Evolutionary conservation across 2,797 vertebrate species (phyloP).

Genomic region (Phylloscopus collybita): DNA sequence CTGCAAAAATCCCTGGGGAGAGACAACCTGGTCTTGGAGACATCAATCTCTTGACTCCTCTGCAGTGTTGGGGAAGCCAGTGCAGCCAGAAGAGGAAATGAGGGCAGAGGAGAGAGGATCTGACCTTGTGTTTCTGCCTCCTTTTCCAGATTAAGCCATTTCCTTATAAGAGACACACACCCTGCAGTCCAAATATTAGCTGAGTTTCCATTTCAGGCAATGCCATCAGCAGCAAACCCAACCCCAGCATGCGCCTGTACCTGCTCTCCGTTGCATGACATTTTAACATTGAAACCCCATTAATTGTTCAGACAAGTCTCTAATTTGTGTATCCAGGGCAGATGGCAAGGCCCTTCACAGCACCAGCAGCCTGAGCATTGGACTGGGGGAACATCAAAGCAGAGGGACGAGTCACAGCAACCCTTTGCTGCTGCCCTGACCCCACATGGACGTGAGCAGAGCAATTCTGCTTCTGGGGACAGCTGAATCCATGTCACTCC

Average conservation of each 20-base stretch:
- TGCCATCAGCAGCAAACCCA: slow-evolving; percentile 1
- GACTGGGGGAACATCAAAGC: background rate
- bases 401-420: background rate
- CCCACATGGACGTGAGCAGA: fast-evolving
- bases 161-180: slow-evolving; percentile 39
- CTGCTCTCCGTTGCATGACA: background rate
- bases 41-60: background rate
- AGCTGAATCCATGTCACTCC: background rate
- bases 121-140: slow-evolving; percentile 48
- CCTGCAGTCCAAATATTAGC: slow-evolving; percentile 61
- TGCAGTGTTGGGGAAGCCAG: background rate
- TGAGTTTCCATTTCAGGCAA: slow-evolving; percentile 36
- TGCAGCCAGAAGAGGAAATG: slow-evolving; percentile 1
- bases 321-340: background rate
- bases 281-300: background rate
- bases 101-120: slow-evolving; percentile 24
- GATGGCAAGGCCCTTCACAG: background rate
- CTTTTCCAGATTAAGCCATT: slow-evolving; percentile 26
- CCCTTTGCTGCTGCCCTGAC: background rate
- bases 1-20: background rate
- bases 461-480: background rate
- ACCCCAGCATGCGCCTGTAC: background rate
- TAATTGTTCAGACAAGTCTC: background rate
- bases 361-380: background rate
- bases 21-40: background rate